A percentile compares a stretch with the other conserved stretches of the same genome.
phyloP scores from a whole-genome alignment of 2,888 invertebrate species.

The Cephus nigrinus region DNA sequence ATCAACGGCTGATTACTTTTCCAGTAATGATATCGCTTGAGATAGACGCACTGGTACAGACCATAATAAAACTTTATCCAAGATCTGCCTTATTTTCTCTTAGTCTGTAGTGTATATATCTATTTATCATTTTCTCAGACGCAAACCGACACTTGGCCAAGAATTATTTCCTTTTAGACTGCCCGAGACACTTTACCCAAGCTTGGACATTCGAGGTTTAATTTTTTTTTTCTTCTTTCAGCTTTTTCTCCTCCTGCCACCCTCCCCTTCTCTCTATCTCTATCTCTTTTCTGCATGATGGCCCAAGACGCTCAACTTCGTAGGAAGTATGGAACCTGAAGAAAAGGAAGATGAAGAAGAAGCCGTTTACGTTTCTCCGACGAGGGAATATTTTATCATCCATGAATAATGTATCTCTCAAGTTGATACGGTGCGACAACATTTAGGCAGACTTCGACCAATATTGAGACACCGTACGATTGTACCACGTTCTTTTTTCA shows the following conservation, averaged over 20 bases:
- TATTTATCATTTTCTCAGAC: constrained; percentile 12
- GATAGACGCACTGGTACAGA: background rate
- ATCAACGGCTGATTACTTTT: background rate
- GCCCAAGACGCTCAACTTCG: constrained; percentile 15
- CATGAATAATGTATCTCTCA: constrained; percentile 45
- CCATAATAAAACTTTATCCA: background rate
- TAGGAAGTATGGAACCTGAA: background rate
- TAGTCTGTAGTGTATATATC: background rate
- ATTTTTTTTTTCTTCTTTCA: background rate
- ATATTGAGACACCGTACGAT: background rate
- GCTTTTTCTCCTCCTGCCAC: background rate
- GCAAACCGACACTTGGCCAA: background rate
- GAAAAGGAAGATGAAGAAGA: background rate
- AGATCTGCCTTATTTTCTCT: background rate
- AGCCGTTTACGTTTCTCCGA: constrained; percentile 5
- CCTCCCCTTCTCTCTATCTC: background rate
- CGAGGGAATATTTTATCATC: constrained; percentile 44
- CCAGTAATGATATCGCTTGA: background rate
- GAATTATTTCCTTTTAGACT: background rate
- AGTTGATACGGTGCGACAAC: constrained; percentile 38
- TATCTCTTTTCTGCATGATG: background rate
- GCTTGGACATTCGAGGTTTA: constrained; percentile 1
- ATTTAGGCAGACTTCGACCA: constrained; percentile 36
- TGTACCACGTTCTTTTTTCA: background rate
- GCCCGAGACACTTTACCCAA: background rate